A percentile compares a stretch with the other conserved stretches of the same genome.
Conservation (phyloP, 2,888 invertebrate genomes). For the Sminthurinus aureus region DNA sequence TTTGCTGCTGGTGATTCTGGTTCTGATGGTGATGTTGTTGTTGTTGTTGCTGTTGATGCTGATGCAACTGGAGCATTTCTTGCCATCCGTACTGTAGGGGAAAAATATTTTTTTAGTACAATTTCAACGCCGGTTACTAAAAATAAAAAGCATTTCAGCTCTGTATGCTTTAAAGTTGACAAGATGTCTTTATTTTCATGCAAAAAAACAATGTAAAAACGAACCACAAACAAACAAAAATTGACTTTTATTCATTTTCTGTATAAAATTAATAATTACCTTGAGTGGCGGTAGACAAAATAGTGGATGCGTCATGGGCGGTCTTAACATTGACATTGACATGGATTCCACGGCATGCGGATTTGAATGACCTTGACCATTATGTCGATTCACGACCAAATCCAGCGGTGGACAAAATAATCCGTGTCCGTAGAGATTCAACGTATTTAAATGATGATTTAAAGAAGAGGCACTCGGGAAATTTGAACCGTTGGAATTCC, state of each 20-base stretch:
- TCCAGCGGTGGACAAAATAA: constrained; percentile 53
- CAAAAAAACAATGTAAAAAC: no score
- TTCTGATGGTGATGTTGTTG: constrained; percentile 61
- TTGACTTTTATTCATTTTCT: not conserved
- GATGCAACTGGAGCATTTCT: constrained; percentile 62
- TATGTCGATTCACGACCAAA: constrained; percentile 44
- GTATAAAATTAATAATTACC: constrained; percentile 61
- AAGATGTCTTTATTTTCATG: no score
- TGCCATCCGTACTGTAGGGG: constrained; percentile 62
- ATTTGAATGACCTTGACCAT: constrained; percentile 4
- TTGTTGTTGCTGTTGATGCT: constrained; percentile 60
- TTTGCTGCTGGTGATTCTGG: constrained; percentile 60
- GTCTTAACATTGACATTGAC: constrained; percentile 15
- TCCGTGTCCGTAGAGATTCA: constrained; percentile 24
- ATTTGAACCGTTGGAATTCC: not conserved
- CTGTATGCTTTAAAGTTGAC: no score
- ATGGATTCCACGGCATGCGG: constrained; percentile 10
- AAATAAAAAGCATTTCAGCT: not conserved
- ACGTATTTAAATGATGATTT: not conserved
- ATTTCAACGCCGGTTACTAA: not conserved
- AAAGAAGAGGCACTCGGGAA: not conserved
- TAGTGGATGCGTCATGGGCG: constrained; percentile 50
- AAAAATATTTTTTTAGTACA: constrained; percentile 20
- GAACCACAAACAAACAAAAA: no score
- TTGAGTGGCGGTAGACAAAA: constrained; percentile 64